Evolutionary conservation across 2,888 invertebrate species (phyloP).

Genomic region (Eupeodes latifasciatus): DNA sequence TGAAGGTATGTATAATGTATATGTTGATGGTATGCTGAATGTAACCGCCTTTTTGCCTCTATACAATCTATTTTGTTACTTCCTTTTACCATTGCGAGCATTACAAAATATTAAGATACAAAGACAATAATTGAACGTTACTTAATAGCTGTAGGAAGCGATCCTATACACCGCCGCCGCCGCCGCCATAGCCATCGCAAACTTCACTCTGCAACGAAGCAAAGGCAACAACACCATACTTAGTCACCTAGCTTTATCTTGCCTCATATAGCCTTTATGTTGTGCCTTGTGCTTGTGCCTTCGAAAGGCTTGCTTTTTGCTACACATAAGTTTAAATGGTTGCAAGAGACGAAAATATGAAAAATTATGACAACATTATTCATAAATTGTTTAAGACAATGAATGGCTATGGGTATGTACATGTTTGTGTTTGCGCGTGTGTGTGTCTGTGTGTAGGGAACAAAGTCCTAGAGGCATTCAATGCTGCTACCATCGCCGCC

Average conservation of each 20-base stretch:
- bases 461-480: constrained; percentile 31
- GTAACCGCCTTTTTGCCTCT: constrained; percentile 32
- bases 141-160: constrained; percentile 44
- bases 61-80: constrained; percentile 51
- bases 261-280: too few relatives aligned
- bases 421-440: background rate
- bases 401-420: background rate
- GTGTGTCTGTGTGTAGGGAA: constrained; percentile 11
- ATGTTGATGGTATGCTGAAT: background rate
- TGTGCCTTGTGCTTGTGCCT: background rate
- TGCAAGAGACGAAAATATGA: constrained; percentile 51
- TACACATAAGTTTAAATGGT: constrained; percentile 41
- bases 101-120: constrained; percentile 72
- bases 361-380: constrained; percentile 73
- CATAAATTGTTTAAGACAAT: constrained; percentile 73
- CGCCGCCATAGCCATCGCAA: background rate
- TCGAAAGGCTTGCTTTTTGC: background rate
- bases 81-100: constrained; percentile 49
- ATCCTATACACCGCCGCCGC: background rate
- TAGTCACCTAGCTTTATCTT: background rate
- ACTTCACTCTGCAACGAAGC: background rate
- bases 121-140: constrained; percentile 72
- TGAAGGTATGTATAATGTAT: too few relatives aligned
- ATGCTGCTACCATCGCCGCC: constrained; percentile 6
- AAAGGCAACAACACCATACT: constrained; percentile 1